phyloP scores from a whole-genome alignment of 2,797 vertebrate genomes.

The Liparis tanakae region DNA sequence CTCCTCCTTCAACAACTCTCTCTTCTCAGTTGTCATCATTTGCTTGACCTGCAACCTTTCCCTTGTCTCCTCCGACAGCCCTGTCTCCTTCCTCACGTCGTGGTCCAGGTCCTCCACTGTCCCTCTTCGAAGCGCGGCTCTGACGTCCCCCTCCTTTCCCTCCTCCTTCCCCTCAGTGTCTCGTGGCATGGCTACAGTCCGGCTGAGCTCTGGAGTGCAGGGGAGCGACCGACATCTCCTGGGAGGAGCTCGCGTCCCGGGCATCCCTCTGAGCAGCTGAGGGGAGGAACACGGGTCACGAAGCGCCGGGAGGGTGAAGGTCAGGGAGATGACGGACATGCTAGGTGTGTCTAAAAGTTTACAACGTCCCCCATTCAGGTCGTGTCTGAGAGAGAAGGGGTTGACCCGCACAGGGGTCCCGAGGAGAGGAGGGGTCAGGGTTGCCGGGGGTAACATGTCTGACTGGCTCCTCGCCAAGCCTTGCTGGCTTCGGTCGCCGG shows the following conservation, averaged over 20 bases:
- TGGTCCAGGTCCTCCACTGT: background rate
- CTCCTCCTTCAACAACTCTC: slow-evolving; percentile 32
- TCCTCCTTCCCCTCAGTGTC: slow-evolving; percentile 8
- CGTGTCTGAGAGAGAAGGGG: slow-evolving; percentile 92
- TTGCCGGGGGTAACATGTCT: slow-evolving; percentile 76
- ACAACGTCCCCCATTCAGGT: slow-evolving; percentile 92
- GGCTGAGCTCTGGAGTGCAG: slow-evolving; percentile 80
- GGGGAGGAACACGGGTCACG: slow-evolving; percentile 69
- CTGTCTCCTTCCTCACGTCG: background rate
- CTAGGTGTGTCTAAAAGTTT: slow-evolving; percentile 94
- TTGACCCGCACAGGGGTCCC: slow-evolving; percentile 83
- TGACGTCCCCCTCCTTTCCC: rapidly evolving
- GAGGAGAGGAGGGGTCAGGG: slow-evolving; percentile 66
- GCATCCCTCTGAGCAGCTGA: slow-evolving; percentile 65
- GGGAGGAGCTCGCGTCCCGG: slow-evolving; percentile 49
- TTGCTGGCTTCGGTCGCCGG: slow-evolving; percentile 66
- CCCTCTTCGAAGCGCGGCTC: background rate
- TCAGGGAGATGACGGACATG: slow-evolving; percentile 90
- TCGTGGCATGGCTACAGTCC: slow-evolving; percentile 45
- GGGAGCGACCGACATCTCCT: slow-evolving; percentile 88
- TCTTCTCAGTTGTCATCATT: slow-evolving; percentile 23
- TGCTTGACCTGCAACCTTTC: slow-evolving; percentile 18
- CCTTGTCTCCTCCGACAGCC: slow-evolving; percentile 3
- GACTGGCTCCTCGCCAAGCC: slow-evolving; percentile 89
- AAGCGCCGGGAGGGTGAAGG: slow-evolving; percentile 86